phyloP scores from a whole-genome alignment of 2,113 vertebrate genomes.

The Aptenodytes forsteri region DNA sequence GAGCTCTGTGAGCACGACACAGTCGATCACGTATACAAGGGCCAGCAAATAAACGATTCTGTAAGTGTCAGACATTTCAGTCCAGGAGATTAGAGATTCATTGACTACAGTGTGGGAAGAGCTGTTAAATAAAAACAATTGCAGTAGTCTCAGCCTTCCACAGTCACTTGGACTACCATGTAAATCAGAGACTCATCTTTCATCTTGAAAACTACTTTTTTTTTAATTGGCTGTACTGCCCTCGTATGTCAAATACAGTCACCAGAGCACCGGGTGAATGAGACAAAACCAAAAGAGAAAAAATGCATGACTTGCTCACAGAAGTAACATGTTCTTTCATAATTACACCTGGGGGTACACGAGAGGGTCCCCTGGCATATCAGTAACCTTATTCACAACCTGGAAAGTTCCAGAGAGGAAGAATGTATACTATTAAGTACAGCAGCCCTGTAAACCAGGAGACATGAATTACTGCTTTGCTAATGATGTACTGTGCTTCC shows the following conservation, averaged over 20 bases:
- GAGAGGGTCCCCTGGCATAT: background rate
- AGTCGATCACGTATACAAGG: background rate
- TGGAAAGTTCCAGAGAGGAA: background rate
- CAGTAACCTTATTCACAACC: background rate
- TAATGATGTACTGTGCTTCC: background rate
- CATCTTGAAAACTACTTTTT: background rate
- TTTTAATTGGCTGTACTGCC: background rate
- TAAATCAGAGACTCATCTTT: background rate
- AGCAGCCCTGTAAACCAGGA: background rate
- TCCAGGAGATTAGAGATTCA: background rate
- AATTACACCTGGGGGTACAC: background rate
- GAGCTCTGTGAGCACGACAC: background rate
- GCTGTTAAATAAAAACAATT: constrained; percentile 27
- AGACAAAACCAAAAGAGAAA: background rate
- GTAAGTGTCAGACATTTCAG: background rate
- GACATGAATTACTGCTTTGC: background rate
- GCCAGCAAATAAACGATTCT: background rate
- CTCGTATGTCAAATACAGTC: background rate
- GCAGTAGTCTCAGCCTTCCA: background rate
- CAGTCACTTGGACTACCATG: background rate
- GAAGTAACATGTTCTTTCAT: background rate
- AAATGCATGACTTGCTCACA: background rate
- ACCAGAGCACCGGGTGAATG: background rate
- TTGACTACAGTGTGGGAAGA: background rate
- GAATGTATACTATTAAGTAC: background rate